A percentile compares a stretch with the other conserved stretches of the same genome.
phyloP scores from a whole-genome alignment of 2,113 vertebrate species.

The Paralichthys olivaceus region DNA sequence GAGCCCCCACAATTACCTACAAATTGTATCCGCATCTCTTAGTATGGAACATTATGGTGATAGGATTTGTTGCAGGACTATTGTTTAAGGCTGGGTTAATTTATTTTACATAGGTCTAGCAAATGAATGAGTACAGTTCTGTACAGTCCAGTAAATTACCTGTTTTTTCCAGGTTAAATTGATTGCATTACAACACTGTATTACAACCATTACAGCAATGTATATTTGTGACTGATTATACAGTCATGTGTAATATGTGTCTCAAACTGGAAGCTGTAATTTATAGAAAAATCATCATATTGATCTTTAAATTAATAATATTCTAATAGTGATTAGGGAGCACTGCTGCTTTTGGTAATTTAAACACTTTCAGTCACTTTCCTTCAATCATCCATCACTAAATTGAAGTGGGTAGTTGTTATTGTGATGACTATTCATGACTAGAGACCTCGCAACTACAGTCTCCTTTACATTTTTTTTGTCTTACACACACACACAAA shows the following conservation, averaged over 20 bases:
- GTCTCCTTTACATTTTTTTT: slow-evolving; percentile 40
- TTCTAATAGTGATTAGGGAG: slow-evolving; percentile 6
- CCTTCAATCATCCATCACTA: background rate
- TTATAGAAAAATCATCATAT: background rate
- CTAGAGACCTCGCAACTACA: slow-evolving; percentile 28
- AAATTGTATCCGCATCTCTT: too few species aligned
- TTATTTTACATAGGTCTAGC: too few species aligned
- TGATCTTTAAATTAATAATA: background rate
- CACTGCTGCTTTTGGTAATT: background rate
- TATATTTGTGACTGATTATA: background rate
- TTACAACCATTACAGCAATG: too few species aligned
- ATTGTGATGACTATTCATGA: slow-evolving; percentile 53
- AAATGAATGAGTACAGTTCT: too few species aligned
- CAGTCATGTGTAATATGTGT: background rate
- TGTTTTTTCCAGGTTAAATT: too few species aligned
- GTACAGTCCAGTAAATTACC: too few species aligned
- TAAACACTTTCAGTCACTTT: slow-evolving; percentile 6
- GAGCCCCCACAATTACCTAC: too few species aligned
- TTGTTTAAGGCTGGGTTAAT: too few species aligned
- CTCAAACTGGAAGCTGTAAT: background rate
- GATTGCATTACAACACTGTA: too few species aligned
- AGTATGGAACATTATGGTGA: too few species aligned
- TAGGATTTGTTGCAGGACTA: too few species aligned
- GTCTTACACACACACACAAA: background rate
- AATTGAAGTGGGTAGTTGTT: background rate